Base-by-base conservation (phyloP, 2,113 vertebrate species). In the Nycticebus coucang region DNA sequence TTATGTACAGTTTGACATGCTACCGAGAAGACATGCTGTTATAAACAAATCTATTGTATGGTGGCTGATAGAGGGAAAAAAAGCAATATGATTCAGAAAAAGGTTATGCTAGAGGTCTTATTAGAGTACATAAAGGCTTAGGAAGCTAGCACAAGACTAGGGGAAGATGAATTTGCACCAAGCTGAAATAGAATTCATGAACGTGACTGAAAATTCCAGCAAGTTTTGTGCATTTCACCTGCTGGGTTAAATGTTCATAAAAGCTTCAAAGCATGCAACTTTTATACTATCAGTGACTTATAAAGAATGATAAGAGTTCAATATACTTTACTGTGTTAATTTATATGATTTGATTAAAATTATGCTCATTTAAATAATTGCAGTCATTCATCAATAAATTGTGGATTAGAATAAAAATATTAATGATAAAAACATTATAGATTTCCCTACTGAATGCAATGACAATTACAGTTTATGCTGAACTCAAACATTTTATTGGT, bases 71-170 rank as follows among this genome's bases (percentile, higher is more conserved):
- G 53, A 95, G 41, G 91, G 79, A 88, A 91, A 59, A 59, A 97
- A 93, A 95, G 88, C 11, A 96, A 79, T 95, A 87, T 68, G 28
- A 83, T 83, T 95, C 87, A 89, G 82, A 88, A 79, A 86, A 85
- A 85, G 59, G 57, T 96, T 91, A 86, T 68, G 68, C 88, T 93
- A 64, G 62, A 85, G 57, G 78, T 94, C 82, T 94, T 96, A 89
- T 82, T 97, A 95, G 53, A 90, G 89, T 68, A 71, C 91, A 64
- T 87, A 95, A 86, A 91, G n/a, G 33, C 69, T 96, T 91, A 95
- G 74, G n/a, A 94, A 45, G n/a, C 37, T 78, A 91, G 85, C 18
- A 15, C 33, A 93, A 75, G 50, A 35, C 35, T 53, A 37, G 21
- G 28, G 64, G 68, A 95, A 81, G 69, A 80, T 91, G 12, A 86